Conservation (phyloP, 2,113 vertebrate genomes). For the rat (Rattus norvegicus) region DNA sequence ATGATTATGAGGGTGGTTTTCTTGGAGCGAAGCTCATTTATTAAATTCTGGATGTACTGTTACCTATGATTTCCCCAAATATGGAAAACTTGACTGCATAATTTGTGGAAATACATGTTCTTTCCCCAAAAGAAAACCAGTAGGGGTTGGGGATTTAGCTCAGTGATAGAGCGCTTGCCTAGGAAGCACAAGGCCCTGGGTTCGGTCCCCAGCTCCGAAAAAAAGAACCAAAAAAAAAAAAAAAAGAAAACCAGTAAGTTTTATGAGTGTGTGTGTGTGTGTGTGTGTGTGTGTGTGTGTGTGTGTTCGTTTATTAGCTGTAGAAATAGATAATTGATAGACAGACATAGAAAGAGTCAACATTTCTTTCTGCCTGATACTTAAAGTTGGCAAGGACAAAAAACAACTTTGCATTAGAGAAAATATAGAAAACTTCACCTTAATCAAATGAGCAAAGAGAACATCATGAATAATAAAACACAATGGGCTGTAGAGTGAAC, state of each 20-base stretch:
- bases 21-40: background rate
- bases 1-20: background rate
- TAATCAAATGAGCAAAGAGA: slow-evolving; percentile 23
- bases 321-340: background rate
- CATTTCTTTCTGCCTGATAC: background rate
- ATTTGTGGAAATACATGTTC: background rate
- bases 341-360: slow-evolving; percentile 18
- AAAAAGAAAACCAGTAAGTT: background rate
- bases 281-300: background rate
- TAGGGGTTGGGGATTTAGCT: too few species aligned
- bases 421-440: slow-evolving; percentile 8
- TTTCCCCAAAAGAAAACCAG: background rate
- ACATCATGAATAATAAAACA: background rate
- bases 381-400: slow-evolving; percentile 26
- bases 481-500: background rate
- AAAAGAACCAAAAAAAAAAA: too few species aligned
- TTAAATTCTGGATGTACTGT: background rate
- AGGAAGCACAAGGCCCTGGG: too few species aligned
- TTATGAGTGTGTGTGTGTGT: background rate
- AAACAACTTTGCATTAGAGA: background rate
- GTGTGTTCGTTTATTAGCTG: background rate
- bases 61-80: background rate
- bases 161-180: too few species aligned
- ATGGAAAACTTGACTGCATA: background rate
- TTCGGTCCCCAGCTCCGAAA: too few species aligned